A percentile compares a stretch with the other conserved stretches of the same genome.
Conservation (phyloP, 2,888 invertebrate species). For the Apamea crenata region DNA sequence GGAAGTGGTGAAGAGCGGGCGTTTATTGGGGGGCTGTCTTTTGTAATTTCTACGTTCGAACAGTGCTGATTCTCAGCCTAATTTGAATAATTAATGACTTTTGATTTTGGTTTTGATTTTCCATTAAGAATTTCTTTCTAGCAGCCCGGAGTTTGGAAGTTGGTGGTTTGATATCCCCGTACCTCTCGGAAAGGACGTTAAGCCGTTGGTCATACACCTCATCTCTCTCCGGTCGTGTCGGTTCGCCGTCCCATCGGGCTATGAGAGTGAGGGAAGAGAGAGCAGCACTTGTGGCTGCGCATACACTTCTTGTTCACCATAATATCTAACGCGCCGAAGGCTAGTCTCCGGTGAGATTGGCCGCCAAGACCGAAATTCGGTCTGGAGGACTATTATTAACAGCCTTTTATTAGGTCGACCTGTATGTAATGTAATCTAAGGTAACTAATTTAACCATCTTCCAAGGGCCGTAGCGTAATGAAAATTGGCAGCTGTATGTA, state of each 20-base stretch:
- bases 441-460: too few relatives aligned
- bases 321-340: neutral
- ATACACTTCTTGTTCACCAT: neutral
- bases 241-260: neutral
- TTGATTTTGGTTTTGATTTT: too few relatives aligned
- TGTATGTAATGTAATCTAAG: too few relatives aligned
- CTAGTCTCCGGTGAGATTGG: neutral
- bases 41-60: too few relatives aligned
- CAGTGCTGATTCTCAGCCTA: too few relatives aligned
- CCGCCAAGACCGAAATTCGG: neutral
- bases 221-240: neutral
- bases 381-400: neutral
- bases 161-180: neutral
- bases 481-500: too few relatives aligned
- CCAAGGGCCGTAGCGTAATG: too few relatives aligned
- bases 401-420: too few relatives aligned
- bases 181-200: neutral
- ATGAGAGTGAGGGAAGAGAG: neutral
- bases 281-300: neutral
- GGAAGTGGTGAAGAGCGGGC: too few relatives aligned
- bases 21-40: too few relatives aligned
- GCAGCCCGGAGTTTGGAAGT: neutral
- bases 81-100: too few relatives aligned
- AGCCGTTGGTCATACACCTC: neutral
- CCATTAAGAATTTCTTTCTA: neutral